Base-by-base conservation (phyloP, 2,797 vertebrate species). In the Lepus oiostolus region DNA sequence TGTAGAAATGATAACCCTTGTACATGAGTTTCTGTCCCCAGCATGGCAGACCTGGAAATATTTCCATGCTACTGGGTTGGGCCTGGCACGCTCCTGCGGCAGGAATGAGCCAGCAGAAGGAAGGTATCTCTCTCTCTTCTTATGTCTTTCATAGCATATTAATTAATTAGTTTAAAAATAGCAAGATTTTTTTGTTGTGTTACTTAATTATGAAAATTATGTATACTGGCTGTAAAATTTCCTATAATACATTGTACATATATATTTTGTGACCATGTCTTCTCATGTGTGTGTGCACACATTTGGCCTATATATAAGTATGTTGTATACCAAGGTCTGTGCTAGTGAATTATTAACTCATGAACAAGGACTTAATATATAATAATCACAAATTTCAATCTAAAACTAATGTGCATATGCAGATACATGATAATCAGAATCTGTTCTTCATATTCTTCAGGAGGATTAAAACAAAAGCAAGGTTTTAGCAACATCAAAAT, bases 401-500 rank as follows among this genome's bases (percentile, higher is more conserved):
- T 92, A 50, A 91, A 86, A 93, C 81, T 90, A 63, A 92, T 76
- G 58, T 84, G 42, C 24, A 67, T 75, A 90, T 84, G 71, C 62
- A 88, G 67, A 75, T 84, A 52, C 9, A 88, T 72, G 42, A 60
- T 86, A 67, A 96, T 76, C 91, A 63, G 19, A 88, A 94, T 28
- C 7, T 68, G 4, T 86, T 89, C 72, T 70, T 83, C 42, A 74
- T 47, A 72, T 81, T 95, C n/a, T 87, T 94, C 85, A 83, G 12
- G 54, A 42, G 32, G 38, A 96, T 88, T 90, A 88, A 93, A 96
- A 85, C 52, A 85, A 96, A 91, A 87, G 7, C 47, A 79, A 80
- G 22, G 7, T 80, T 95, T 96, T 71, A 94, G 38, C n/a, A 90
- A 38, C 62, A 84, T 72, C 70, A 62, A 84, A 92, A 86, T 21